Base-by-base conservation (phyloP, 2,797 vertebrate species). In the Paguma larvata region DNA sequence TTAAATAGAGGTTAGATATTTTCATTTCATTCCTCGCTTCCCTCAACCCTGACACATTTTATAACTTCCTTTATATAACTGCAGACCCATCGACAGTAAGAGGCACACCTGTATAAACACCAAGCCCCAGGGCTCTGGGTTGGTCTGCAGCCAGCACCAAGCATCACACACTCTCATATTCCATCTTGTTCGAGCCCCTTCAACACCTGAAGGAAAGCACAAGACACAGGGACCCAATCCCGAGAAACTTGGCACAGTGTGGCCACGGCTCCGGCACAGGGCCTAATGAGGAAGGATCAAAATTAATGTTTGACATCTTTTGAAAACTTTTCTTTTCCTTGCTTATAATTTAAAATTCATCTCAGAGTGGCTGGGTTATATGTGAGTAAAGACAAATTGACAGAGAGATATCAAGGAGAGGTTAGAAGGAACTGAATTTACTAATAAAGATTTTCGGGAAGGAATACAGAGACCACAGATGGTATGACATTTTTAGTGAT, bases 61-160 rank as follows among this genome's bases (percentile, higher is more conserved):
- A 62, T 2, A 34, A 63, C 34, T 89, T 84, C 67, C 15, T 44
- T 53, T 75, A 62, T 5, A 2, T 25, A 48, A 73, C 73, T 73
- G 77, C 56, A 94, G 78, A 85, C 25, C 27, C 68, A n/a, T 44
- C 59, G 46, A 70, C 19, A 23, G 53, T 48, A 18, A 82, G 63
- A 41, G 62, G 38, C n/a, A 78, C 77, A 94, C 93, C 89, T 97
- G 91, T 44, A 15, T 38, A 78, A 90, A 87, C 68, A 68, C 21
- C 21, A 13, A 41, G 46, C 5, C 51, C 48, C 16, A 48, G 68
- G 85, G 90, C 23, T 18, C 51, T 25, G 0, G 7, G 23, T 2
- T 83, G 88, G 75, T 72, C 34, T 67, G 41, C 21, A 56, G 92
- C 75, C 96, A 95, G 80, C 65, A 59, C 30, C 4, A 32, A 44